Base-by-base conservation (phyloP, 2,797 vertebrate species). In the Phrynocephalus guinanensis region DNA sequence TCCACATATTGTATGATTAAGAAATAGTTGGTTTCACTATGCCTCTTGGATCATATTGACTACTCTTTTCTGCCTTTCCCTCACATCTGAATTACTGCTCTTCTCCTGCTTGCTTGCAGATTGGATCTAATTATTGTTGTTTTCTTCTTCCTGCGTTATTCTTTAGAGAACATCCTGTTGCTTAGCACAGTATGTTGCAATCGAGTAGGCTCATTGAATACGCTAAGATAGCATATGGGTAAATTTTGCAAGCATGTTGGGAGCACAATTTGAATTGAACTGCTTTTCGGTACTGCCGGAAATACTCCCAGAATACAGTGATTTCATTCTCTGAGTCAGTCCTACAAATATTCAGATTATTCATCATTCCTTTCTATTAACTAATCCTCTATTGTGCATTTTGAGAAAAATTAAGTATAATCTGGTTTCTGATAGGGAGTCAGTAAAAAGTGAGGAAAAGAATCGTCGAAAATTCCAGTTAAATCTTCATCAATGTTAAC, bases 401-500 rank as follows among this genome's bases (percentile, higher is more conserved):
- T 83, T 66, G 16, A 78, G 83, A 5, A 6, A 1, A 86, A 44
- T 48, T 10, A 11, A 10, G 52, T 56, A 56, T 22, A 44, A 60
- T 50, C 6, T 10, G 28, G 20, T 28, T 82, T 71, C 73, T 26
- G 28, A 6, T 26, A 22, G 3, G 56, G 20, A 44, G 63, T 86
- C 76, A 28, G 70, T 88, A 13, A 56, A 77, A 22, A 13, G 52
- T 9, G 2, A 13, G 52, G 79, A 89, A 2, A 56, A 82, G 8
- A 70, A 5, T 13, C 28, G 77, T 89, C 82, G 87, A 89, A 82
- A 0, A 0, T 8, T 33, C 0, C 15, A 18, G 48, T 48, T 91
- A 85, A 91, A 83, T 7, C 60, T 85, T 77, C 16, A 63, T 68
- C 44, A 33, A 89, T 16, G 20, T 83, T 71, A 86, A 81, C 6